These are phyloP conservation scores for Pheosia tremula DNA, from an alignment of 2,888 invertebrate species.

Conservation along the genomic window DNA sequence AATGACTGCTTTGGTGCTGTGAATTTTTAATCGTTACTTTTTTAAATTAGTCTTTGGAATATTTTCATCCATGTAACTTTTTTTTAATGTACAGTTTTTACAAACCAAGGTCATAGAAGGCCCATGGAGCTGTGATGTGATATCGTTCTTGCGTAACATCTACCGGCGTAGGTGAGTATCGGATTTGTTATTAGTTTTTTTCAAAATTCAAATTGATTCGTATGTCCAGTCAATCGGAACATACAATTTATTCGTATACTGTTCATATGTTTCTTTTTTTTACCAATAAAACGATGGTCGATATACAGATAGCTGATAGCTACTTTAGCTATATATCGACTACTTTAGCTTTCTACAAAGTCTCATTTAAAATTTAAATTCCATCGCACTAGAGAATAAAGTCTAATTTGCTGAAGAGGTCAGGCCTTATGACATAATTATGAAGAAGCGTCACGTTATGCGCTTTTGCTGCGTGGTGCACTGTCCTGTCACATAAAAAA, in stretches of 20 bases:
- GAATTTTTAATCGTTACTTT: constrained; percentile 38
- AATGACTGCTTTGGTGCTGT: constrained; percentile 51
- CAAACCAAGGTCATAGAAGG: constrained; percentile 14
- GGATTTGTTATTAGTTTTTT: constrained; percentile 4
- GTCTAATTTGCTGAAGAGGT: too few species aligned
- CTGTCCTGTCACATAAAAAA: too few species aligned
- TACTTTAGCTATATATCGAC: too few species aligned
- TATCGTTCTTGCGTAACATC: constrained; percentile 40
- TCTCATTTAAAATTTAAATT: too few species aligned
- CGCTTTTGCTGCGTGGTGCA: too few species aligned
- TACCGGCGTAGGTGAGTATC: constrained; percentile 34
- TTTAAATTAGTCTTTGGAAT: constrained; percentile 30
- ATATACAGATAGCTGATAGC: too few species aligned
- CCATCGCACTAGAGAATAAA: too few species aligned
- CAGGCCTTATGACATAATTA: too few species aligned
- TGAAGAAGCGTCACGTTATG: too few species aligned
- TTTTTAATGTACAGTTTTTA: constrained; percentile 8
- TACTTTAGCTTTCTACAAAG: too few species aligned
- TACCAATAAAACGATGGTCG: too few species aligned
- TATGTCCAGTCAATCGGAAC: background rate
- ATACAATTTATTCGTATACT: background rate
- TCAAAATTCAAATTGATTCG: background rate
- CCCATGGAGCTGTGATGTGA: constrained; percentile 35
- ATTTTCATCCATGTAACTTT: constrained; percentile 15
- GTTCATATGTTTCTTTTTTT: background rate